phyloP scores from a whole-genome alignment of 2,888 invertebrate species.

The Maniola hyperantus region DNA sequence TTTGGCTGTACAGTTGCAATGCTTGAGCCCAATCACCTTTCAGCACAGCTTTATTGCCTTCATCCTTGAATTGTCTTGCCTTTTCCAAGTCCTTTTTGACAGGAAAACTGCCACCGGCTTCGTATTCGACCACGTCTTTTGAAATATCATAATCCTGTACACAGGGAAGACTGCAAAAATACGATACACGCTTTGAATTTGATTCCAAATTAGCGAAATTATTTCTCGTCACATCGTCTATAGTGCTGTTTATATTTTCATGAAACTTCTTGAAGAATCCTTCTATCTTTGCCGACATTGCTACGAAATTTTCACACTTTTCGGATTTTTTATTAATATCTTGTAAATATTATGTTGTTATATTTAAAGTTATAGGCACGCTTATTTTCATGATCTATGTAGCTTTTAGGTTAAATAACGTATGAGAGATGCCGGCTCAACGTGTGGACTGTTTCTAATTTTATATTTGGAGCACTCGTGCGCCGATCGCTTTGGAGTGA shows the following conservation, averaged over 20 bases:
- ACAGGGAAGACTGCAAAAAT: slow-evolving; percentile 79
- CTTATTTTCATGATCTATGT: neutral
- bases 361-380: neutral
- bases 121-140: slow-evolving; percentile 65
- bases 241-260: slow-evolving; percentile 79
- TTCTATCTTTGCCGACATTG: slow-evolving; percentile 64
- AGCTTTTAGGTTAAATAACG: slow-evolving; percentile 53
- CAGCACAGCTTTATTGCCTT: slow-evolving; percentile 88
- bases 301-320: slow-evolving; percentile 12
- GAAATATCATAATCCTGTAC: slow-evolving; percentile 76
- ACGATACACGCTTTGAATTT: slow-evolving; percentile 86
- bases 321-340: slow-evolving; percentile 29
- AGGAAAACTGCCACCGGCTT: slow-evolving; percentile 61
- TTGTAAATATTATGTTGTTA: neutral
- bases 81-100: slow-evolving; percentile 81
- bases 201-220: slow-evolving; percentile 84
- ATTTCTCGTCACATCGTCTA: slow-evolving; percentile 83
- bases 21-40: slow-evolving; percentile 87
- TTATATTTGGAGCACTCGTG: slow-evolving; percentile 65
- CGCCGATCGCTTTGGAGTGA: slow-evolving; percentile 60
- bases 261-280: slow-evolving; percentile 86
- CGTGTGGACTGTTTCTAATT: slow-evolving; percentile 64
- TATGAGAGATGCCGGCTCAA: slow-evolving; percentile 59
- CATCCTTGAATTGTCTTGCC: slow-evolving; percentile 85
- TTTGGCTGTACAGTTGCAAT: slow-evolving; percentile 86